Evolutionary conservation across 2,888 invertebrate species (phyloP), one percentile per base, ranked within the genome.

Genomic region (Limnephilus rhombicus): DNA sequence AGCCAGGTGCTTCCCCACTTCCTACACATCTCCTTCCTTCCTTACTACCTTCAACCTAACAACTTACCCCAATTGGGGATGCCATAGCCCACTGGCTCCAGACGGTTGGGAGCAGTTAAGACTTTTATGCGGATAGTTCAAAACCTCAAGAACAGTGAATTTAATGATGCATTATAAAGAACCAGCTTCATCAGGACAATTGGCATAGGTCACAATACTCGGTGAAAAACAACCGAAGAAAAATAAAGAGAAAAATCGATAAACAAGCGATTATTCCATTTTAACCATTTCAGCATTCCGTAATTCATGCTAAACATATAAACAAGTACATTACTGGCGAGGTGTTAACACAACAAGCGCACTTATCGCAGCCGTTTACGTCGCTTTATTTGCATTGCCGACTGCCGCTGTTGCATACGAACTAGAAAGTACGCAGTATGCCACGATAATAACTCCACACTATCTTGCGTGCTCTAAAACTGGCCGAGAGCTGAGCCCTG

Each of bases 301-400:
- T 68, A 68, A 68, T 68, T 24, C 68, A n/a, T 68, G 68, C 68
- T 9, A 68, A 68, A 68, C n/a, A 7, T 7, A 53, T 53, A 53
- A 53, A 68, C 68, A 68, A 37, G 34, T 12, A 37, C 24, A 18
- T 41, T 37, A 83, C 37, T 83, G 83, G 24, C 83, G 31, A 34
- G 41, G 83, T 37, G 83, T 83, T 34, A 34, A 83, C 31, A 83
- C 34, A 34, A 41, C 18, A 37, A 37, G 83, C 34, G 31, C 34
- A 83, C 31, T 68, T 68, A 68, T 68, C 68, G 68, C 68, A 68
- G 68, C 24, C 68, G 68, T 68, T 68, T 68, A 68, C 68, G 68
- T 68, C 83, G 83, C 83, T 83, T 37, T 86, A 49, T 86, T 86
- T 45, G 86, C 86, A 49, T 85, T 86, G 49, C 45, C 45, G 29